Conservation (phyloP, 1,140 invertebrate genomes). For the Heliconius hermathena region DNA sequence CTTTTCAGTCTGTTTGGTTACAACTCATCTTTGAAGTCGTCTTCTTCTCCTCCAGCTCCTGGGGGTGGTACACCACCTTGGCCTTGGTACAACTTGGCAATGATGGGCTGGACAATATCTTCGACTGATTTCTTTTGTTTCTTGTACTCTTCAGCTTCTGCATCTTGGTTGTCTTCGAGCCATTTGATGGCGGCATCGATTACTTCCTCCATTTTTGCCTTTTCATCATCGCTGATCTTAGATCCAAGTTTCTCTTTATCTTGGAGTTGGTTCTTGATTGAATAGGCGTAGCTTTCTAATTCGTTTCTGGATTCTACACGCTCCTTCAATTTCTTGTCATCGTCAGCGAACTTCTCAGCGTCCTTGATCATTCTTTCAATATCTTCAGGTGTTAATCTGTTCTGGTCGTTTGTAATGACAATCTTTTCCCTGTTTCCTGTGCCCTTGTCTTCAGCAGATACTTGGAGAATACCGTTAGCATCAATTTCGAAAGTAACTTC, state of each 20-base stretch:
- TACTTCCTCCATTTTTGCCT: conserved; percentile 96
- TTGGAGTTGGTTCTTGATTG: conserved; percentile 97
- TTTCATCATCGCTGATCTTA: conserved; percentile 95
- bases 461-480: conserved; percentile 98
- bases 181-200: conserved; percentile 99
- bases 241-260: conserved; percentile 99
- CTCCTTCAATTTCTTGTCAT: conserved; percentile 99
- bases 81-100: conserved; percentile 97
- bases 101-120: conserved; percentile 97
- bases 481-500: conserved; percentile 99
- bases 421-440: conserved; percentile 99
- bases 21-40: conserved; percentile 93
- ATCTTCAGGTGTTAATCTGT: conserved; percentile 97
- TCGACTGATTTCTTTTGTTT: conserved; percentile 98
- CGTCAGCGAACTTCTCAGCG: conserved; percentile 98
- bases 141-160: conserved; percentile 96
- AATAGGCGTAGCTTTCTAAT: conserved; percentile 98
- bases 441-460: conserved; percentile 98
- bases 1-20: conserved; percentile 83
- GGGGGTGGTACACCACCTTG: conserved; percentile 89
- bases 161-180: conserved; percentile 97
- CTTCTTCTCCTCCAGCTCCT: conserved; percentile 85
- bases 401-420: conserved; percentile 99
- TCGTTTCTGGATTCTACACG: conserved; percentile 97
- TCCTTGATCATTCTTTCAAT: conserved; percentile 99